Evolutionary conservation across 2,113 vertebrate genomes (phyloP).

Genomic region (Sphaerodactylus townsendi): DNA sequence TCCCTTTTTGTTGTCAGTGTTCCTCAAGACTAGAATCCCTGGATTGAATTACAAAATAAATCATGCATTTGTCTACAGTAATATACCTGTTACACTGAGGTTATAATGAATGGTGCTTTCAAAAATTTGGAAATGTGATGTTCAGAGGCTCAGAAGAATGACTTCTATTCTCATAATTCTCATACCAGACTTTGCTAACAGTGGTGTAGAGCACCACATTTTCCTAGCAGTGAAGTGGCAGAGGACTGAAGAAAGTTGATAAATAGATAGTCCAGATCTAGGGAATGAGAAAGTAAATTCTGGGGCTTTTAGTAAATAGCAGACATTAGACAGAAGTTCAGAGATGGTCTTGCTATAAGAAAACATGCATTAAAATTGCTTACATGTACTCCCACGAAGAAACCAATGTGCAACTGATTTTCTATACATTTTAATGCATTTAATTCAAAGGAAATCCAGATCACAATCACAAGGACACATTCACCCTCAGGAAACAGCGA

Average conservation of each 20-base stretch:
- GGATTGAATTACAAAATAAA: slow-evolving; percentile 9
- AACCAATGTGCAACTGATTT: no score
- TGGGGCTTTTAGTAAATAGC: background rate
- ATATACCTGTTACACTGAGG: background rate
- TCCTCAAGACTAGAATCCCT: background rate
- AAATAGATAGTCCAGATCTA: background rate
- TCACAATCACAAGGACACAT: no score
- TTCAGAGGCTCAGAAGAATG: background rate
- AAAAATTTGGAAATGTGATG: background rate
- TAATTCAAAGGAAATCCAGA: no score
- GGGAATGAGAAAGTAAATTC: background rate
- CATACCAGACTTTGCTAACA: background rate
- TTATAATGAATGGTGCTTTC: background rate
- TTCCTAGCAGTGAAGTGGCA: background rate
- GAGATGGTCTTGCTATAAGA: background rate
- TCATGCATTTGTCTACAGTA: background rate
- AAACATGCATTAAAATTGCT: no score
- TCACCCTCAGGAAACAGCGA: no score
- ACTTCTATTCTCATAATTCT: background rate
- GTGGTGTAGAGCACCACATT: background rate
- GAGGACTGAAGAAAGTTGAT: background rate
- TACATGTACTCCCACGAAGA: no score
- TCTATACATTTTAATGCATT: no score
- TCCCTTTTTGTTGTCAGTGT: background rate
- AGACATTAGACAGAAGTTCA: background rate